Evolutionary conservation across 64 coral and sea anemone species (phyloP), one percentile per base, ranked within the genome.

Genomic region (Anthopleura sola): DNA sequence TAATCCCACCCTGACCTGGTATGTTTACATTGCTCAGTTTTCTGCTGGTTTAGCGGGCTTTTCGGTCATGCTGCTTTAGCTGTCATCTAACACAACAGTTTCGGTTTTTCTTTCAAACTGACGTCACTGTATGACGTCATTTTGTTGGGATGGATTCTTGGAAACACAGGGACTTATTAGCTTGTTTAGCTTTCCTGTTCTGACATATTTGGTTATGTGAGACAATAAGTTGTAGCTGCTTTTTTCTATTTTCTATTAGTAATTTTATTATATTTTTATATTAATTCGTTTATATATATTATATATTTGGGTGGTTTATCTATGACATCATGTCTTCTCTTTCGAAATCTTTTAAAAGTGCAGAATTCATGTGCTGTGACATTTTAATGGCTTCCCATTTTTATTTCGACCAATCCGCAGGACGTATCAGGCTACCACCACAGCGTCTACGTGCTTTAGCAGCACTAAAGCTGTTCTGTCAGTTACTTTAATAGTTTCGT

Each of bases 121-220:
- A 71, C 66, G 66, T 71, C 66, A 17, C 66, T 71, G 12, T 28
- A 71, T 71, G 66, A 71, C 66, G 66, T 71, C 66, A 29, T 71
- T 32, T 71, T 71, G n/a, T 33, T 3, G n/a, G n/a, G n/a, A 53
- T 53, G 50, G 13, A 17, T 53, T 53, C 11, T 17, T 53, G 50
- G 16, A 53, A 53, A 17, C 50, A 53, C 1, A 6, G 50, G 16
- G 50, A 53, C 50, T 17, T 53, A 17, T 11, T 48, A 5, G 46
- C 46, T 48, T 48, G 50, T 12, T 53, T 53, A 13, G 13, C 50
- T 53, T 53, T 53, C 50, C 50, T 53, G 50, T 53, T 53, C 50
- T 53, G 50, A 53, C 40, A 44, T 6, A 44, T 44, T 44, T 44
- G 4, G 40, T 6, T 8, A 44, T 44, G 9, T 44, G 40, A n/a